These are phyloP conservation scores for Acrocyrtus sp. DNA, from an alignment of 2,888 invertebrate genomes.

Conservation along the genomic window DNA sequence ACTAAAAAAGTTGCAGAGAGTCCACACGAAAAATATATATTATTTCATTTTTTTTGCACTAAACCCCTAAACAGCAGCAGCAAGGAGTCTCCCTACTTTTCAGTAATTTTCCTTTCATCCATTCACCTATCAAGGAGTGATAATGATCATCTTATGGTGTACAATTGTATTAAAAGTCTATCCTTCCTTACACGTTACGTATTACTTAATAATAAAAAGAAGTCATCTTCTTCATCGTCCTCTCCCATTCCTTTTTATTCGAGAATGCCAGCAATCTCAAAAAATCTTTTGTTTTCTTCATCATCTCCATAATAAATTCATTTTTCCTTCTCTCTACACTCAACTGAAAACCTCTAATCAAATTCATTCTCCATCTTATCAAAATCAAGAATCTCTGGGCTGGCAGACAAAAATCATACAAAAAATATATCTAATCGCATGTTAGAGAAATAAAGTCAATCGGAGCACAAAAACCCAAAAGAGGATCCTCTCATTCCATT, in stretches of 20 bases:
- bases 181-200: not conserved
- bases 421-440: too few relatives aligned
- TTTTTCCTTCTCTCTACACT: conserved; percentile 19
- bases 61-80: not conserved
- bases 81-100: conserved; percentile 1
- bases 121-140: not conserved
- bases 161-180: conserved; percentile 19
- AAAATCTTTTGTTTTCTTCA: not conserved
- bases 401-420: not conserved
- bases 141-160: conserved; percentile 16
- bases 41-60: conserved; percentile 16
- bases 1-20: not conserved
- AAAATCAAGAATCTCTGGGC: conserved; percentile 5
- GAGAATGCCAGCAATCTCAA: too few relatives aligned
- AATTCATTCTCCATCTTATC: conserved; percentile 23
- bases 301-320: conserved; percentile 38
- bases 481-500: not conserved
- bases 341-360: conserved; percentile 32
- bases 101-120: conserved; percentile 29
- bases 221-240: not conserved
- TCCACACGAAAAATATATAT: not conserved
- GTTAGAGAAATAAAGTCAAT: not conserved
- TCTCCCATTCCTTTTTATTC: too few relatives aligned
- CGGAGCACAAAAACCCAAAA: too few relatives aligned
- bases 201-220: not conserved